Conservation (phyloP, 53 echinoderm and acorn worm genomes). For the Luidia sarsii region DNA sequence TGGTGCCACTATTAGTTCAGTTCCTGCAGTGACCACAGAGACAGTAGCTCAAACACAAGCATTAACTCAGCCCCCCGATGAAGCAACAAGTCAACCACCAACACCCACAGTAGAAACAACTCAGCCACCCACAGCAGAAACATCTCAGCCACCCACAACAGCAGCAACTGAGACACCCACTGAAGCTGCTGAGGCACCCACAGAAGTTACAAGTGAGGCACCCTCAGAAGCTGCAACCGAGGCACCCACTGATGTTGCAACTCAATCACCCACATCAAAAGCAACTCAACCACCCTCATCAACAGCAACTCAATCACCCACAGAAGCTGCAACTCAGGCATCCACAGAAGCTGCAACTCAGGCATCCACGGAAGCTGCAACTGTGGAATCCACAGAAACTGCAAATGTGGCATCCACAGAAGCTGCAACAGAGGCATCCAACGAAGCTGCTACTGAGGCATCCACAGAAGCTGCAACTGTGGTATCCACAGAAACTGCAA, state of each 20-base stretch:
- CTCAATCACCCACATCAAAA: not conserved
- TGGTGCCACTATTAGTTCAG: no score
- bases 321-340: not conserved
- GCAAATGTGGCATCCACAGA: not conserved
- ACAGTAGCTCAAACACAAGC: not conserved
- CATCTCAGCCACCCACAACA: not conserved
- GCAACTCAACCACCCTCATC: not conserved
- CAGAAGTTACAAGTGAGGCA: not conserved
- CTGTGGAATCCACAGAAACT: not conserved
- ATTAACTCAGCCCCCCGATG: not conserved
- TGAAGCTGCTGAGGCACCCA: not conserved
- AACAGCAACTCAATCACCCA: not conserved
- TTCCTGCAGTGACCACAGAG: not conserved
- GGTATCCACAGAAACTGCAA: not conserved
- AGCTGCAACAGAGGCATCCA: not conserved
- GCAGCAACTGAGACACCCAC: not conserved
- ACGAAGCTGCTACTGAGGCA: not conserved
- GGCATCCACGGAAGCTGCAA: not conserved
- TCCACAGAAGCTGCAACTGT: not conserved
- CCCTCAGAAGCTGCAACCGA: not conserved
- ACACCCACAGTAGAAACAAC: conserved; percentile 1
- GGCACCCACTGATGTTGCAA: not conserved
- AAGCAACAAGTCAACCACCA: not conserved
- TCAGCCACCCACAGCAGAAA: not conserved
- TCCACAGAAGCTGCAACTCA: not conserved